Evolutionary conservation across 2,797 vertebrate genomes (phyloP), one percentile per base, ranked within the genome.

Genomic region (Tarsius wallacei): DNA sequence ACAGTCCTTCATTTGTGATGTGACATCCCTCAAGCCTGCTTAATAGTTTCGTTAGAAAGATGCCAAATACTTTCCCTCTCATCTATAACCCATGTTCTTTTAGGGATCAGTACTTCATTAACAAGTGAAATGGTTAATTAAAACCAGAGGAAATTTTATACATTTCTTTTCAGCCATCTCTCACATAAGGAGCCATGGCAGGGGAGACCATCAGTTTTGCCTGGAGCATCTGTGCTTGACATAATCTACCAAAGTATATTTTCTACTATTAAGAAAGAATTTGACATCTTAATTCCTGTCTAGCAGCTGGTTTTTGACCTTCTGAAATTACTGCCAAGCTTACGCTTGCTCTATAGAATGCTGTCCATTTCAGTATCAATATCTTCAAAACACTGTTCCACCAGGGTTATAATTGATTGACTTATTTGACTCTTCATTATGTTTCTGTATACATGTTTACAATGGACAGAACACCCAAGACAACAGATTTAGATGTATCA

Each of bases 241-340:
- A 53, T 42, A 74, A 77, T 82, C 78, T 78, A 81, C 61, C 64
- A 89, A 77, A 76, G 36, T 49, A 6, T 71, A 91, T 64, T 88
- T 93, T 95, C 71, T 87, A 70, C 82, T 26, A 84, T 10, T 59
- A 66, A 91, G 95, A 82, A 95, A 87, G 63, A 96, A 91, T 85
- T 88, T 94, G 93, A 87, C 76, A 66, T 96, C 93, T 95, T 88
- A 96, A 87, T 97, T 96, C 71, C 57, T 71, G 68, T 57, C 83
- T 76, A 80, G 53, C 77, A 97, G 97, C 86, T 97, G 89, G n/a
- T 49, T 88, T 97, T 93, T 95, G 90, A 95, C 92, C 70, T 91
- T 97, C 95, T 86, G 95, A 93, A 90, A 76, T 91, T 94, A 92
- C 85, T 88, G 78, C 64, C 89, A 80, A 94, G 95, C 63, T 95